Evolutionary conservation across 2,113 vertebrate genomes (phyloP).

Genomic region (Calonectris borealis): DNA sequence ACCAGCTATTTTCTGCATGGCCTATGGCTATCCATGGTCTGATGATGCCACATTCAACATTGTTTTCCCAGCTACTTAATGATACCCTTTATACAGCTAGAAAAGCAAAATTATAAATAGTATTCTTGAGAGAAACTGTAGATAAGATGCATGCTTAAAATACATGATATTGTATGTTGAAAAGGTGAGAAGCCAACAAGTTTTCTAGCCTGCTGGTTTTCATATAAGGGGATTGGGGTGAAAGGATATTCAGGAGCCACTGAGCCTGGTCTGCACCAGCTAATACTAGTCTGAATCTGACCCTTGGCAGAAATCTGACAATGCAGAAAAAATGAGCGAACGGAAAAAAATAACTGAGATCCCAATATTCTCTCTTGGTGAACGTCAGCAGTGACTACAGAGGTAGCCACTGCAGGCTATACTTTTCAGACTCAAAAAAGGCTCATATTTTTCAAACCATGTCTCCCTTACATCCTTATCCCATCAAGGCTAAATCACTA

Average conservation of each 20-base stretch:
- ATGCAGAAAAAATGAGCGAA: background rate
- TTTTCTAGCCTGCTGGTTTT: background rate
- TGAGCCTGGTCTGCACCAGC: background rate
- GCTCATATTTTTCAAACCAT: background rate
- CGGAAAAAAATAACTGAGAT: background rate
- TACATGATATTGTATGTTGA: background rate
- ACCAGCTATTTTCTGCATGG: background rate
- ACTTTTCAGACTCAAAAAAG: background rate
- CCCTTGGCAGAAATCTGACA: background rate
- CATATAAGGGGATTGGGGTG: background rate
- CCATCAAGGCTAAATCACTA: background rate
- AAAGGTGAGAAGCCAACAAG: background rate
- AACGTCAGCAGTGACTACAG: background rate
- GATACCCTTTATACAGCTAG: background rate
- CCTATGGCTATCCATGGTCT: background rate
- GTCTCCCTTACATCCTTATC: background rate
- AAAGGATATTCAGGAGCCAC: background rate
- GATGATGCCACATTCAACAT: background rate
- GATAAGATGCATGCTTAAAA: background rate
- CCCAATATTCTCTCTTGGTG: background rate
- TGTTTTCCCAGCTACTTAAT: background rate
- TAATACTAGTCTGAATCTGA: background rate
- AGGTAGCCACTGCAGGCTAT: background rate
- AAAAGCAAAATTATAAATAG: background rate
- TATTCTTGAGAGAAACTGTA: background rate